Evolutionary conservation across 2,113 vertebrate species (phyloP).

Genomic region (Vulpes lagopus): DNA sequence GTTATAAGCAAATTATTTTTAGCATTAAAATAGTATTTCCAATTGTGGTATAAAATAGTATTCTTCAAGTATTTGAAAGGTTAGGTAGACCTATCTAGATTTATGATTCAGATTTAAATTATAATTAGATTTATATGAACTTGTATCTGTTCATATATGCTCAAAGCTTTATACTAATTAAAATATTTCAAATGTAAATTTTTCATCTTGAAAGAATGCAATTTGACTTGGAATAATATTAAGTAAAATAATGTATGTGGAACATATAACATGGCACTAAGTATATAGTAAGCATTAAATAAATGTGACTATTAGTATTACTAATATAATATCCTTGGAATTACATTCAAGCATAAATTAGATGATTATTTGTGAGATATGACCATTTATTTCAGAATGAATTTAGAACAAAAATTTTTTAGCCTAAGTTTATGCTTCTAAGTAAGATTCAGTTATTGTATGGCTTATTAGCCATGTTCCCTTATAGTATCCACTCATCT

Average conservation of each 20-base stretch:
- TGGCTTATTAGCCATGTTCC: background rate
- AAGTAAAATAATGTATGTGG: background rate
- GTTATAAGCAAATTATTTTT: background rate
- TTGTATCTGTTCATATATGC: background rate
- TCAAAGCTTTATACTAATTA: background rate
- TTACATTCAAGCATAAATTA: background rate
- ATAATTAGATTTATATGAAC: no score
- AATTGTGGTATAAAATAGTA: background rate
- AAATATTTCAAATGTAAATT: background rate
- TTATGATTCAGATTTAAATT: background rate
- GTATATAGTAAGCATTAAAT: background rate
- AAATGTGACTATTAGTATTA: background rate
- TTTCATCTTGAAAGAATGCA: background rate
- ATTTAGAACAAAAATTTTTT: background rate
- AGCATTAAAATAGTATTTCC: background rate
- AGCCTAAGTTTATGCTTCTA: background rate
- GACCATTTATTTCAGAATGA: background rate
- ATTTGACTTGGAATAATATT: background rate
- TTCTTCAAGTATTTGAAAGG: background rate
- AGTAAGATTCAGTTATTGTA: background rate
- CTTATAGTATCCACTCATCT: background rate
- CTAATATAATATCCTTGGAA: background rate
- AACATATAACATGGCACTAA: background rate
- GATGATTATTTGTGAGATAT: background rate
- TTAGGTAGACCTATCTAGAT: background rate